Percentiles rank a stretch among this genome's conserved stretches.
phyloP scores from a whole-genome alignment of 1,140 invertebrate genomes.

The Akabosia matsudoensis region DNA sequence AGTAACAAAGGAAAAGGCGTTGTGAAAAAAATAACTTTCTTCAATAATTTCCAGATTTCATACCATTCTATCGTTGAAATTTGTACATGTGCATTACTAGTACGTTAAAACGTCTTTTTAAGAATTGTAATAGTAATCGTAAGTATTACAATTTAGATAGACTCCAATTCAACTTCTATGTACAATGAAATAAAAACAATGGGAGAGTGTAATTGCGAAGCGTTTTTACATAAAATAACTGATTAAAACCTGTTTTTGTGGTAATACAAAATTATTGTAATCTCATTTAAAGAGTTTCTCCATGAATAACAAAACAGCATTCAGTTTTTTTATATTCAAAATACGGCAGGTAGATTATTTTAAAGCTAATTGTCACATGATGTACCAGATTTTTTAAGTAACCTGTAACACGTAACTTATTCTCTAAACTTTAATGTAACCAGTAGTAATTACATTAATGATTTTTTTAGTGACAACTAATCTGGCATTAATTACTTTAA shows the following conservation, averaged over 20 bases:
- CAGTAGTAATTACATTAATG: too few species aligned
- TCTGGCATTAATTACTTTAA: too few species aligned
- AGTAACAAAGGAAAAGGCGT: neutral
- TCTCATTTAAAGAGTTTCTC: neutral
- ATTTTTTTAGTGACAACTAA: too few species aligned
- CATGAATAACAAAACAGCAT: too few species aligned
- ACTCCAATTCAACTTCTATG: neutral
- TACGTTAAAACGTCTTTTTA: neutral
- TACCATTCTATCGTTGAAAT: neutral
- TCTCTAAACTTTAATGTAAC: neutral
- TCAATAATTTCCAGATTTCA: too few species aligned
- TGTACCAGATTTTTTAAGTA: constrained; percentile 18
- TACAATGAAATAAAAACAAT: too few species aligned
- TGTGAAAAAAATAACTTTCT: neutral
- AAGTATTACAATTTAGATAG: neutral
- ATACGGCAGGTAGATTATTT: too few species aligned
- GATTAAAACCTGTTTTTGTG: too few species aligned
- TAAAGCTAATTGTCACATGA: constrained; percentile 12
- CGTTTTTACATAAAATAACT: too few species aligned
- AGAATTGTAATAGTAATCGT: neutral
- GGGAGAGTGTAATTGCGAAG: too few species aligned
- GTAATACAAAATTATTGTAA: too few species aligned
- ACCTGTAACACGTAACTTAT: neutral
- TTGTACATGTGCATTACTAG: constrained; percentile 11
- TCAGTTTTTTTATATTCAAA: neutral